A percentile compares a stretch with the other conserved stretches of the same genome.
These are phyloP conservation scores for Dinocampus coccinellae DNA, from an alignment of 2,888 invertebrate species.

Conservation along the genomic window DNA sequence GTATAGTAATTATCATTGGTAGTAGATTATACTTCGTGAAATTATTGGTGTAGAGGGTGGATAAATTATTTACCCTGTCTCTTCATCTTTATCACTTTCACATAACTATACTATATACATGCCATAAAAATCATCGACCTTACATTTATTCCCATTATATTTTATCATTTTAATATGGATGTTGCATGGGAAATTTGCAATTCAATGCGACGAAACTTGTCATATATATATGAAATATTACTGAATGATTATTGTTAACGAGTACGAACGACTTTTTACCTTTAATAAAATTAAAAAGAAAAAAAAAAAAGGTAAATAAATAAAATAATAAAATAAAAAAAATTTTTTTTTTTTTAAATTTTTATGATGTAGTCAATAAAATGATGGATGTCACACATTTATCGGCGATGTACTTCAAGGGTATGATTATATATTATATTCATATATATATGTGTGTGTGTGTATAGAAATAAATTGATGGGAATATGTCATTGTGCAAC, in stretches of 20 bases:
- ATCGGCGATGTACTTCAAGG: neutral
- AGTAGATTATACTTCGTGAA: slow-evolving; percentile 9
- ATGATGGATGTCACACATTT: neutral
- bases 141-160: slow-evolving; percentile 20
- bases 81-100: neutral
- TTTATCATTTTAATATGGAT: slow-evolving; percentile 8
- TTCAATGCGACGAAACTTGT: neutral
- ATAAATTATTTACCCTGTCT: neutral
- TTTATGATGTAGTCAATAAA: neutral
- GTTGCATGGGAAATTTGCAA: neutral
- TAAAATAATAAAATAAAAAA: slow-evolving; percentile 16
- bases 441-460: neutral
- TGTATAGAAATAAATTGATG: neutral
- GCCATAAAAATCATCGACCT: slow-evolving; percentile 14
- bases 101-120: neutral
- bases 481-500: too few relatives aligned
- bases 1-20: slow-evolving; percentile 19
- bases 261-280: too few relatives aligned
- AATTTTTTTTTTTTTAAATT: neutral
- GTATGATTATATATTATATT: neutral
- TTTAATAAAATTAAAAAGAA: too few relatives aligned
- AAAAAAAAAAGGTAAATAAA: too few relatives aligned
- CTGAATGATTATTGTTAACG: neutral
- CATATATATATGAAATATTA: neutral
- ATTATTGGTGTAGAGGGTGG: slow-evolving; percentile 16